Conservation (phyloP, 2,888 invertebrate genomes). For the Chironomus tentans region DNA sequence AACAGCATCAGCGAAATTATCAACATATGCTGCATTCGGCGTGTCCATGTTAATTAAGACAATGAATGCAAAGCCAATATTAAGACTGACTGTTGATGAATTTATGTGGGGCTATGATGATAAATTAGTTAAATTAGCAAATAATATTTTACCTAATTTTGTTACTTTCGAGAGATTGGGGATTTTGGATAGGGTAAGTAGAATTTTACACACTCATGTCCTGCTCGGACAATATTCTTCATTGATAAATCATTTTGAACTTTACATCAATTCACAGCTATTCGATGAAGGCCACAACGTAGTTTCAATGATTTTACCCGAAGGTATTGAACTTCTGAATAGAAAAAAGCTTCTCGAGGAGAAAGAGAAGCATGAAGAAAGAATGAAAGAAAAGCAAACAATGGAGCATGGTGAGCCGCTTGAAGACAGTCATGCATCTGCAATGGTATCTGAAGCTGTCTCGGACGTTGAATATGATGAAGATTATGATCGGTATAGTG, state of each 20-base stretch:
- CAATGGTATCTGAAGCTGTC: background rate
- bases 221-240: background rate
- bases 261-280: constrained; percentile 42
- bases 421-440: background rate
- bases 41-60: constrained; percentile 49
- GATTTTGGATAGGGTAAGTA: constrained; percentile 65
- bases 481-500: constrained; percentile 29
- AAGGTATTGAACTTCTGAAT: constrained; percentile 28
- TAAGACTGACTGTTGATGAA: constrained; percentile 55
- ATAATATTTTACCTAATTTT: constrained; percentile 56
- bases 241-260: background rate
- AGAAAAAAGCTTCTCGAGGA: background rate
- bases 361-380: background rate
- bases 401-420: too few relatives aligned
- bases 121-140: constrained; percentile 57
- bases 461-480: constrained; percentile 34
- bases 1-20: constrained; percentile 36
- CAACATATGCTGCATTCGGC: constrained; percentile 47
- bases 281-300: constrained; percentile 53
- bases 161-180: constrained; percentile 75
- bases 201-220: too few relatives aligned
- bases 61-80: constrained; percentile 52
- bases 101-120: constrained; percentile 80
- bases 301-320: constrained; percentile 47
- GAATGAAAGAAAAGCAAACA: too few relatives aligned